A percentile compares a stretch with the other conserved stretches of the same genome.
phyloP scores from a whole-genome alignment of 2,888 invertebrate genomes.

The Steromphala cineraria region DNA sequence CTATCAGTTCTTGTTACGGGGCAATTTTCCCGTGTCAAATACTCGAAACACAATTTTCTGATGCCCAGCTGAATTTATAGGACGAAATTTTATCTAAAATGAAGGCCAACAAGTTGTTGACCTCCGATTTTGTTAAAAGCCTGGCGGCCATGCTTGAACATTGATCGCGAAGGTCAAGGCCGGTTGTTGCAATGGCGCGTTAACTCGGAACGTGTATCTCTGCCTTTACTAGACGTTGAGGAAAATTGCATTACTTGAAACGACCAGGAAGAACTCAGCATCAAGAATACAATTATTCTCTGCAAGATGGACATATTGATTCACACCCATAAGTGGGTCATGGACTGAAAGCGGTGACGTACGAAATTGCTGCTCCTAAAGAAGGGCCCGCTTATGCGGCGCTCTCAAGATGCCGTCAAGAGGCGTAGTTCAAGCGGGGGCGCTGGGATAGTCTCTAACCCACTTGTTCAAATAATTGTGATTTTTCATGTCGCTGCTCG shows the following conservation, averaged over 20 bases:
- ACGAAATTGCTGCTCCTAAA: neutral
- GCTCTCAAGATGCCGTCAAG: neutral
- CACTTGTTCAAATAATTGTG: neutral
- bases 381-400: neutral
- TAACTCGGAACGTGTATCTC: neutral
- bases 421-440: neutral
- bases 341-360: neutral
- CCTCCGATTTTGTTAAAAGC: neutral
- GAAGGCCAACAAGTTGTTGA: conserved; percentile 3
- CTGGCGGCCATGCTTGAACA: neutral
- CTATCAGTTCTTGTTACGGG: neutral
- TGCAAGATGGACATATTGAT: conserved; percentile 22
- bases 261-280: conserved; percentile 6
- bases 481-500: neutral
- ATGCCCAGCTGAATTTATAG: neutral
- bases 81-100: neutral
- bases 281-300: conserved; percentile 20
- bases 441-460: neutral
- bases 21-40: conserved; percentile 13
- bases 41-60: conserved; percentile 6
- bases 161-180: neutral
- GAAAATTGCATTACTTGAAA: conserved; percentile 21
- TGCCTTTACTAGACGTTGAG: neutral
- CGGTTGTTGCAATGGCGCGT: neutral
- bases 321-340: conserved; percentile 12